Conservation (phyloP, 2,113 vertebrate species). For the Plecturocebus donacophilus region DNA sequence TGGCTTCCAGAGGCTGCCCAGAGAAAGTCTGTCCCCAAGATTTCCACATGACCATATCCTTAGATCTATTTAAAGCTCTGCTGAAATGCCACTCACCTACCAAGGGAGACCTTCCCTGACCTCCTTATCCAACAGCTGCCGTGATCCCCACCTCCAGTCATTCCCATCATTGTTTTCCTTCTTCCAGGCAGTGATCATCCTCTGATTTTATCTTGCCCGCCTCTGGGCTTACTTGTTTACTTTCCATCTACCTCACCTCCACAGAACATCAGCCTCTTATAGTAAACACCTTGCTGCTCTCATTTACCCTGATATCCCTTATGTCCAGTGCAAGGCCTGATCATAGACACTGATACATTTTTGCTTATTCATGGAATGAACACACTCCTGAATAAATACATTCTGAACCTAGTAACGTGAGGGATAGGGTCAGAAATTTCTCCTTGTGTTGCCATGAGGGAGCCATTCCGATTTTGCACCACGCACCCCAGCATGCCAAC, state of each 20-base stretch:
- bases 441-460: not conserved
- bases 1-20: not conserved
- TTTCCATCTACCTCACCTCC: not conserved
- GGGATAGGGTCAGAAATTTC: not conserved
- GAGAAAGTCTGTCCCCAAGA: not conserved
- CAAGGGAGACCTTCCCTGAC: not conserved
- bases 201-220: not conserved
- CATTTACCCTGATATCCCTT: not conserved
- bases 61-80: not conserved
- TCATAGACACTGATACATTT: not conserved
- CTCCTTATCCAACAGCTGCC: not conserved
- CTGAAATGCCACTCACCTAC: not conserved
- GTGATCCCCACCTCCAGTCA: not conserved
- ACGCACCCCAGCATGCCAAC: rapidly evolving
- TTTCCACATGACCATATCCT: not conserved
- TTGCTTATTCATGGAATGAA: not conserved
- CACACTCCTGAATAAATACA: not conserved
- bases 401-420: not conserved
- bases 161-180: not conserved
- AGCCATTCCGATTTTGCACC: too few species aligned
- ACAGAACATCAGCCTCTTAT: not conserved
- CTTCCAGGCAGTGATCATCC: not conserved
- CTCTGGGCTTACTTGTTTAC: not conserved
- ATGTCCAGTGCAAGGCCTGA: not conserved
- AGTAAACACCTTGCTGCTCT: not conserved